phyloP scores from a whole-genome alignment of 92 coral and sea anemone species.

The Heliopora coerulea region DNA sequence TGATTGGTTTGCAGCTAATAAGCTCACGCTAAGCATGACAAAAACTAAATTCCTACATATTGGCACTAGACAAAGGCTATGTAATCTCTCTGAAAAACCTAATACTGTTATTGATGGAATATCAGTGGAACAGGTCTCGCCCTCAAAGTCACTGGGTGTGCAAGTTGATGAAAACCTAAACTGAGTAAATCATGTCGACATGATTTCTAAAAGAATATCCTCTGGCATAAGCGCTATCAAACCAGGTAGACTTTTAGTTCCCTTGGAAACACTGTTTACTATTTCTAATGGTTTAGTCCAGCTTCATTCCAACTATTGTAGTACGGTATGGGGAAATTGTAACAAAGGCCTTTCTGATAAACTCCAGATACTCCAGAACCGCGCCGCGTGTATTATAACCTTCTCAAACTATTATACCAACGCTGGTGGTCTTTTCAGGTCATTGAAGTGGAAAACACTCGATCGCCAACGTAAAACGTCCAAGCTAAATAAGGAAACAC shows the following conservation, averaged over 20 bases:
- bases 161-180: not conserved
- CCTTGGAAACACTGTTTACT: not conserved
- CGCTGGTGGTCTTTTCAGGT: not conserved
- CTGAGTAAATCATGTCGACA: not conserved
- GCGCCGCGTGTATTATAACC: slow-evolving; percentile 9
- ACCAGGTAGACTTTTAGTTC: slow-evolving; percentile 3
- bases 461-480: not conserved
- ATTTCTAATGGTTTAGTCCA: not conserved
- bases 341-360: not conserved
- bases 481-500: slow-evolving; percentile 30
- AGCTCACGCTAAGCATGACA: slow-evolving; percentile 31
- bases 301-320: slow-evolving; percentile 21
- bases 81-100: slow-evolving; percentile 24
- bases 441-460: too few relatives aligned
- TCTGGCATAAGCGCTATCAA: slow-evolving; percentile 37
- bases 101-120: slow-evolving; percentile 1
- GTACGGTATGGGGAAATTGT: slow-evolving; percentile 57
- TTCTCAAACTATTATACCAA: not conserved
- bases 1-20: slow-evolving; percentile 46
- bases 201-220: not conserved
- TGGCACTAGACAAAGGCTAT: slow-evolving; percentile 45
- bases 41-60: slow-evolving; percentile 36
- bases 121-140: not conserved
- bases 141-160: not conserved
- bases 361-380: slow-evolving; percentile 19